Conservation (phyloP, 1,140 invertebrate genomes). For the Laupala kohalensis region DNA sequence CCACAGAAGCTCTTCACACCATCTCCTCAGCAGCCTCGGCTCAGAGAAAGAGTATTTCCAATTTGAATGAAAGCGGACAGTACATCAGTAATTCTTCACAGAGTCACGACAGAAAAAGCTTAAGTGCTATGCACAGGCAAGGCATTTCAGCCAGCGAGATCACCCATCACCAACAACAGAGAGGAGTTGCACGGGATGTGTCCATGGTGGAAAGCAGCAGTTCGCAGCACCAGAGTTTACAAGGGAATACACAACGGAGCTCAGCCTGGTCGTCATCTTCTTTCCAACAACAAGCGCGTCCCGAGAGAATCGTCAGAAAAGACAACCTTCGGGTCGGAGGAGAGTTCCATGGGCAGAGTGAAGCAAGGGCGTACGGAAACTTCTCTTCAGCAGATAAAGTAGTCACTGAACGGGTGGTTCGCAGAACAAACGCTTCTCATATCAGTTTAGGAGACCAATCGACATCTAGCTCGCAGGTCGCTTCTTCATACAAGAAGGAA, state of each 20-base stretch:
- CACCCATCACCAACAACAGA: slow-evolving; percentile 1
- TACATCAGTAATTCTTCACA: slow-evolving; percentile 48
- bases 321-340: slow-evolving; percentile 54
- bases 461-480: slow-evolving; percentile 16
- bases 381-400: slow-evolving; percentile 39
- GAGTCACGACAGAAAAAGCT: slow-evolving; percentile 52
- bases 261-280: slow-evolving; percentile 9
- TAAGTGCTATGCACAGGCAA: slow-evolving; percentile 55
- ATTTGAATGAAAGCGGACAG: slow-evolving; percentile 54
- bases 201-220: neutral
- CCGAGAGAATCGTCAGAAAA: slow-evolving; percentile 37
- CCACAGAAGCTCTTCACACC: slow-evolving; percentile 46
- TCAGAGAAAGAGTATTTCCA: slow-evolving; percentile 63
- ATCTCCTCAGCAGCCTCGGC: slow-evolving; percentile 61
- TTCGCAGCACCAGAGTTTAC: slow-evolving; percentile 30
- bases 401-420: slow-evolving; percentile 33
- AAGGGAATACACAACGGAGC: neutral
- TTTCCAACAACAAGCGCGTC: slow-evolving; percentile 22
- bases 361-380: slow-evolving; percentile 49
- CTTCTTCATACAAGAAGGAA: slow-evolving; percentile 53
- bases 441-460: slow-evolving; percentile 49
- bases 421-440: slow-evolving; percentile 53
- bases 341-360: slow-evolving; percentile 53
- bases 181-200: neutral
- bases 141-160: slow-evolving; percentile 6